A percentile compares a stretch with the other conserved stretches of the same genome.
Conservation (phyloP, 2,888 invertebrate genomes). For the Electrophaes corylata region DNA sequence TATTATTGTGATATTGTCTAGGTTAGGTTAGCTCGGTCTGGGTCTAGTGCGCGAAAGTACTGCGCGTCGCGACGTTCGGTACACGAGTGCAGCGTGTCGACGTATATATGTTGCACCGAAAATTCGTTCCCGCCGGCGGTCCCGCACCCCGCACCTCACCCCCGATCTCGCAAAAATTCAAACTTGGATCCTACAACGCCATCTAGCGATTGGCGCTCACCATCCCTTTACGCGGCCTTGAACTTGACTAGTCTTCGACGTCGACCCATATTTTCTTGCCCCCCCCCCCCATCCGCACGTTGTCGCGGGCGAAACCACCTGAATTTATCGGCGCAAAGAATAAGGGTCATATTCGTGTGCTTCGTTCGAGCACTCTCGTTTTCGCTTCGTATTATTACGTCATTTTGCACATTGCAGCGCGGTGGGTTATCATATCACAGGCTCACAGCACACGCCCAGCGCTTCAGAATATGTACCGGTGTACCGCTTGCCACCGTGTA, state of each 20-base stretch:
- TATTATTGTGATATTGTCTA: slow-evolving; percentile 60
- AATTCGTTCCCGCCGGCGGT: slow-evolving; percentile 73
- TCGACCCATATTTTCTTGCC: slow-evolving; percentile 76
- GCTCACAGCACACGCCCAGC: slow-evolving; percentile 48
- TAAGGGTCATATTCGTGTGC: slow-evolving; percentile 68
- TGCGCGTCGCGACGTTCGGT: slow-evolving; percentile 80
- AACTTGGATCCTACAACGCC: slow-evolving; percentile 76
- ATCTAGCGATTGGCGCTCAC: slow-evolving; percentile 72
- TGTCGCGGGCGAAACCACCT: slow-evolving; percentile 71
- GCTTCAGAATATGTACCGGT: slow-evolving; percentile 24
- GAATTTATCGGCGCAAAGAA: slow-evolving; percentile 67
- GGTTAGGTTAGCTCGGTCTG: slow-evolving; percentile 69
- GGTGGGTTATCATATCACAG: slow-evolving; percentile 58
- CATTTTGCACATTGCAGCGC: slow-evolving; percentile 59
- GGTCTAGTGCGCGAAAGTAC: slow-evolving; percentile 71
- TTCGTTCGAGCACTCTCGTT: slow-evolving; percentile 63
- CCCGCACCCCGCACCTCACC: slow-evolving; percentile 67
- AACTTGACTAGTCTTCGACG: slow-evolving; percentile 78
- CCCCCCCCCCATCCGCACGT: slow-evolving; percentile 62
- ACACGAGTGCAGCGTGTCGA: slow-evolving; percentile 80
- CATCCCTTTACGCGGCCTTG: slow-evolving; percentile 74
- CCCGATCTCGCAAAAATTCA: slow-evolving; percentile 75
- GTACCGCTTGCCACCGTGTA: slow-evolving; percentile 24
- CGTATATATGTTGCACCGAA: slow-evolving; percentile 78
- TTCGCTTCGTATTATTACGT: slow-evolving; percentile 71